Percentiles rank a stretch among this genome's conserved stretches.
Conservation (phyloP, 2,113 vertebrate species). For the Cynopterus brachyotis region DNA sequence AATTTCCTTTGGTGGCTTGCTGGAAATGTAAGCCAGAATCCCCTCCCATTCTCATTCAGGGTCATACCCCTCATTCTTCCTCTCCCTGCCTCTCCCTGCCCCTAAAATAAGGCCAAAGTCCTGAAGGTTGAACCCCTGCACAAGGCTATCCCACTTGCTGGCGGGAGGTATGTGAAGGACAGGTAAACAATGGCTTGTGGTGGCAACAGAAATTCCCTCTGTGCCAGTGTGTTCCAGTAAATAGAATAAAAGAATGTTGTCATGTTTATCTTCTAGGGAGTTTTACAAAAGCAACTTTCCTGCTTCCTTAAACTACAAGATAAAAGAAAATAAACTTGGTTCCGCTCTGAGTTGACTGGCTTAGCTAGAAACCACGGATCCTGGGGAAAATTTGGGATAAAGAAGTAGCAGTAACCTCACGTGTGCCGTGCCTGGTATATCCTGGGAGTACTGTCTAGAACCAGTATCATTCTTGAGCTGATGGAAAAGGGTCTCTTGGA, state of each 20-base stretch:
- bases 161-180: slow-evolving; percentile 4
- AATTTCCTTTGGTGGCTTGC: background rate
- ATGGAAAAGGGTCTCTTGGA: background rate
- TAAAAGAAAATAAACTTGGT: slow-evolving; percentile 35
- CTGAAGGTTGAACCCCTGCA: background rate
- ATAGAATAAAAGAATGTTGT: background rate
- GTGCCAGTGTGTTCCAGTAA: slow-evolving; percentile 38
- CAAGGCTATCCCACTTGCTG: background rate
- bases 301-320: slow-evolving; percentile 60
- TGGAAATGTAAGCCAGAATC: background rate
- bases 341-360: background rate
- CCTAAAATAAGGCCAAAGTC: background rate
- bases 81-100: background rate
- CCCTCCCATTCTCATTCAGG: background rate
- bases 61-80: background rate
- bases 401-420: background rate
- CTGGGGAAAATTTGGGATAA: background rate
- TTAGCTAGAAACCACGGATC: slow-evolving; percentile 32
- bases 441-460: background rate
- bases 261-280: slow-evolving; percentile 47
- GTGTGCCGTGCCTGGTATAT: accelerated
- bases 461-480: background rate
- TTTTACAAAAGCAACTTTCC: slow-evolving; percentile 52
- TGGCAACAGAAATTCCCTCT: slow-evolving; percentile 48
- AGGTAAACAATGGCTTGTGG: background rate